Conservation (phyloP, 23 tunicate genomes). For the Clavelina lepadiformis region DNA sequence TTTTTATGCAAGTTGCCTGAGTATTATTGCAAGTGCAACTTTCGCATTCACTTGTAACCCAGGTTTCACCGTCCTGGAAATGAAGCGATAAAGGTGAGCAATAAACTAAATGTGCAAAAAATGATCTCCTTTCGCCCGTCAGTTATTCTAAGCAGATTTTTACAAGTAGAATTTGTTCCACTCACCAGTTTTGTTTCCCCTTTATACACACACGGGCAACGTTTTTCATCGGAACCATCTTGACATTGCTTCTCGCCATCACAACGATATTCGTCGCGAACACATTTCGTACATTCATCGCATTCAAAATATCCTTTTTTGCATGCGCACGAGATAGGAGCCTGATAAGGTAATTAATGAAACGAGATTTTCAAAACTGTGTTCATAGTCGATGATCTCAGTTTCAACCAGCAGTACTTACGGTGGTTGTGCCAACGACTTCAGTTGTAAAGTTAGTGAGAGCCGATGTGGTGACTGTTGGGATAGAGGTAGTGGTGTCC, state of each 20-base stretch:
- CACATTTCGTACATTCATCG: slow-evolving; percentile 57
- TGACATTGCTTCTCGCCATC: slow-evolving; percentile 60
- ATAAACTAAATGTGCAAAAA: no score
- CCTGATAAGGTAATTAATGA: no score
- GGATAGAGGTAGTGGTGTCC: background rate
- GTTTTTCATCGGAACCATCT: slow-evolving; percentile 65
- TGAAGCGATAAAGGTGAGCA: no score
- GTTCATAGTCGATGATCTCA: no score
- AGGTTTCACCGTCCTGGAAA: slow-evolving; percentile 52
- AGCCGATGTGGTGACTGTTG: background rate
- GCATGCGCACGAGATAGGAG: slow-evolving; percentile 60
- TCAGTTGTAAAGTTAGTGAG: background rate
- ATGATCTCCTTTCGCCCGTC: no score
- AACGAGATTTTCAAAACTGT: no score
- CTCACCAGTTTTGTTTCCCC: slow-evolving; percentile 40
- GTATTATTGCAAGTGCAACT: slow-evolving; percentile 51
- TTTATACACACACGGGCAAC: slow-evolving; percentile 58
- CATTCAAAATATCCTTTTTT: slow-evolving; percentile 59
- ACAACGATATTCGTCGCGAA: slow-evolving; percentile 17
- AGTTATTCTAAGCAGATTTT: no score
- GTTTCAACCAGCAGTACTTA: no score
- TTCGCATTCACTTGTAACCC: slow-evolving; percentile 48
- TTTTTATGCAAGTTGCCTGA: slow-evolving; percentile 29
- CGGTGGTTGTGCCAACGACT: background rate
- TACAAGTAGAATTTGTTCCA: background rate